Conservation (phyloP, 2,113 vertebrate species). For the Corythornis madagascariensis region DNA sequence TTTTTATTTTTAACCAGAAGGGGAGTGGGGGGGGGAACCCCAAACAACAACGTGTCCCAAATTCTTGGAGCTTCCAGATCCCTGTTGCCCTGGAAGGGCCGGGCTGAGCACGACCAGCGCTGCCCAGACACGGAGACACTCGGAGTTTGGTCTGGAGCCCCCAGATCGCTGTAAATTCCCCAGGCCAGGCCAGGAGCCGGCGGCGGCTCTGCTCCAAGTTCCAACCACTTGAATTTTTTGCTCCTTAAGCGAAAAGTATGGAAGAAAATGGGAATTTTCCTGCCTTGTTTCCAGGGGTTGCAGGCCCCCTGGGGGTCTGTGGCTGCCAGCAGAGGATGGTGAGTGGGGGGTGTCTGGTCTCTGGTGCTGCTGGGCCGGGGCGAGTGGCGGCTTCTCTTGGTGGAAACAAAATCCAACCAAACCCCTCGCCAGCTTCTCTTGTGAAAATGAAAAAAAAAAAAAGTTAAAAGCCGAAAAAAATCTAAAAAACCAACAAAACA, state of each 20-base stretch:
- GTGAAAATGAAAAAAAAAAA: neutral
- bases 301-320: neutral
- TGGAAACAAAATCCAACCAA: neutral
- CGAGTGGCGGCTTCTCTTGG: neutral
- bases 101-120: slow-evolving; percentile 3
- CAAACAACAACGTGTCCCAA: neutral
- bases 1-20: neutral
- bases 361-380: neutral
- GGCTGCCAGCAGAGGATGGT: too few species aligned
- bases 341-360: too few species aligned
- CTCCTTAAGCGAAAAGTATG: neutral
- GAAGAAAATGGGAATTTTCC: neutral
- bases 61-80: slow-evolving; percentile 40
- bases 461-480: neutral
- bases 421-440: neutral
- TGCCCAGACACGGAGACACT: slow-evolving; percentile 13
- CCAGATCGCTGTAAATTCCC: slow-evolving; percentile 55
- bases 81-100: slow-evolving; percentile 42
- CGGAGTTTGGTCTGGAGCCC: slow-evolving; percentile 63
- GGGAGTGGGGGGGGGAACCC: neutral
- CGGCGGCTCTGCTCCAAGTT: neutral
- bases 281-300: slow-evolving; percentile 50
- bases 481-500: too few species aligned
- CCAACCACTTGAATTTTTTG: slow-evolving; percentile 34
- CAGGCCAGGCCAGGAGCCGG: slow-evolving; percentile 23